Percentiles rank a stretch among this genome's conserved stretches.
Conservation (phyloP, 92 coral and sea anemone species). For the Zoanthus sociatus region DNA sequence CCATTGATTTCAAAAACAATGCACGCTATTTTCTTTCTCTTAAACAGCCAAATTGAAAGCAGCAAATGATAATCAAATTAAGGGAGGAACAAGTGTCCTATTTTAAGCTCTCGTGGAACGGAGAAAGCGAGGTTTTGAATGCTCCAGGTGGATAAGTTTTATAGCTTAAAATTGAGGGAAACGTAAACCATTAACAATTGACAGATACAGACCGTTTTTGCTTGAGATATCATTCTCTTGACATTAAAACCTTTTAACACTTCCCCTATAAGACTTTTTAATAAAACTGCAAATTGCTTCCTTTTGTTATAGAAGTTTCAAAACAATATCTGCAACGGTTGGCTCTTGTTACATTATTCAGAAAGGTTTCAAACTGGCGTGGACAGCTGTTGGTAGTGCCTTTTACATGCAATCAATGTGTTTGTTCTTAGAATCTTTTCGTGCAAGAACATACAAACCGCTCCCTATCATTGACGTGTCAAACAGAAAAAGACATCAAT, state of each 20-base stretch:
- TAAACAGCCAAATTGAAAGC: not conserved
- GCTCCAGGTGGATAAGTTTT: not conserved
- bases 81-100: slow-evolving; percentile 2
- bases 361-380: slow-evolving; percentile 11
- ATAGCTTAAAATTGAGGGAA: not conserved
- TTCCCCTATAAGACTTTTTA: slow-evolving; percentile 23
- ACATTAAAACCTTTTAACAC: slow-evolving; percentile 25
- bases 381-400: slow-evolving; percentile 8
- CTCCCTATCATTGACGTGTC: slow-evolving; percentile 6
- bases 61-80: not conserved
- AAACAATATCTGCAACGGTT: slow-evolving; percentile 15
- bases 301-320: slow-evolving; percentile 9
- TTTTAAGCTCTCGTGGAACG: not conserved
- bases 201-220: not conserved
- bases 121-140: not conserved
- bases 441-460: slow-evolving; percentile 15
- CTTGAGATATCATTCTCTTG: not conserved
- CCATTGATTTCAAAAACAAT: slow-evolving; percentile 10
- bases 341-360: slow-evolving; percentile 26
- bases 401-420: slow-evolving; percentile 7
- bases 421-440: slow-evolving; percentile 28
- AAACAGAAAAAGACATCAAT: slow-evolving; percentile 12
- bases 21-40: slow-evolving; percentile 19
- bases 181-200: not conserved
- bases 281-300: slow-evolving; percentile 28